Evolutionary conservation across 1,140 invertebrate genomes (phyloP).

Genomic region (Scaptodrosophila lebanonensis): DNA sequence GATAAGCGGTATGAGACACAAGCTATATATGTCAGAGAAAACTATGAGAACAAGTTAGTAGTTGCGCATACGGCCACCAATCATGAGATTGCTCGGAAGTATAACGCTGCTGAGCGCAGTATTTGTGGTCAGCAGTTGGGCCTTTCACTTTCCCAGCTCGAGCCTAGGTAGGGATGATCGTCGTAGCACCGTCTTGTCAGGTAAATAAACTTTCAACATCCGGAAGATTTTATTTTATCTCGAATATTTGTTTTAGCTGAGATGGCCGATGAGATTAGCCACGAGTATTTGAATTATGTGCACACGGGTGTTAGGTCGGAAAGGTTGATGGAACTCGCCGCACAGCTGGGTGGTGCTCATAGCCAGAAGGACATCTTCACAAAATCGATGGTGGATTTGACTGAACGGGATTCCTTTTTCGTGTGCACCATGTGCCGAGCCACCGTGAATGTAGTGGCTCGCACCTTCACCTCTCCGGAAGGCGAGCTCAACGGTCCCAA

Average conservation of each 20-base stretch:
- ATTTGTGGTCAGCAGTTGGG: conserved; percentile 4
- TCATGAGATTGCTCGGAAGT: conserved; percentile 41
- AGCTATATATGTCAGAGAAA: too few species aligned
- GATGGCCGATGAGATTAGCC: conserved; percentile 52
- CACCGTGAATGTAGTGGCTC: conserved; percentile 72
- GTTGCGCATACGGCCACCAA: conserved; percentile 8
- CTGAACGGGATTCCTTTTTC: conserved; percentile 45
- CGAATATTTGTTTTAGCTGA: conserved; percentile 19
- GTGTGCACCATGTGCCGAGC: conserved; percentile 79
- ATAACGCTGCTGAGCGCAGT: conserved; percentile 23
- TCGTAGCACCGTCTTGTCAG: conserved; percentile 24
- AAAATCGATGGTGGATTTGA: conserved; percentile 39
- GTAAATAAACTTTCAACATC: conserved; percentile 14
- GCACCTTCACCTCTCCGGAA: conserved; percentile 49
- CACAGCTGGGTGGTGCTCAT: conserved; percentile 31
- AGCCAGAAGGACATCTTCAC: conserved; percentile 55
- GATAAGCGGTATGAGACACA: too few species aligned
- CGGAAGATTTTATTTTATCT: conserved; percentile 1
- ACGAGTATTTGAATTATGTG: conserved; percentile 53
- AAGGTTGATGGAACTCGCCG: conserved; percentile 27
- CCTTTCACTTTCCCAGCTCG: conserved; percentile 20
- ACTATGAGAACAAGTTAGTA: conserved; percentile 18
- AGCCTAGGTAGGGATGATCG: conserved; percentile 26
- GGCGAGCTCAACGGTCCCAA: conserved; percentile 46
- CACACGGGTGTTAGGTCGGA: conserved; percentile 38